Percentiles rank a stretch among this genome's conserved stretches.
These are phyloP conservation scores for Chaitophorus viminalis DNA, from an alignment of 2,888 invertebrate genomes.

Conservation along the genomic window DNA sequence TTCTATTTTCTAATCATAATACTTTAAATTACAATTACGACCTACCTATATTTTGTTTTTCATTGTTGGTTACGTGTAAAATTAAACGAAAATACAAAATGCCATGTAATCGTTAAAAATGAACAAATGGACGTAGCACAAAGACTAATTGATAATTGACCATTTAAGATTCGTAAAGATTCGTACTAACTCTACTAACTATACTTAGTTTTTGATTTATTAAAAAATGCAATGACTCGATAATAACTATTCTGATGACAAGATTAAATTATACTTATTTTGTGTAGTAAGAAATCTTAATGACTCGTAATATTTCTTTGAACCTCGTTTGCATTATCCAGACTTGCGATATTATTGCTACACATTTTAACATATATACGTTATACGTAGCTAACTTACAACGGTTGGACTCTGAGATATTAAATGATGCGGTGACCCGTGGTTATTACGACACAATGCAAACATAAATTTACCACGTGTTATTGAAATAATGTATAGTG, in stretches of 20 bases:
- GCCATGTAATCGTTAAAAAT: background rate
- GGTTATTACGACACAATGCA: background rate
- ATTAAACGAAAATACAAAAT: background rate
- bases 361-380: background rate
- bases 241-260: background rate
- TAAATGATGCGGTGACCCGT: background rate
- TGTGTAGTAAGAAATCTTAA: background rate
- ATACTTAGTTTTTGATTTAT: background rate
- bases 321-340: background rate
- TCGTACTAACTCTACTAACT: background rate
- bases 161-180: too few species aligned
- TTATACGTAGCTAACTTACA: background rate
- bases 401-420: background rate
- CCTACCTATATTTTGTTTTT: background rate
- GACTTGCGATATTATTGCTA: slow-evolving; percentile 21
- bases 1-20: background rate
- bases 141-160: background rate
- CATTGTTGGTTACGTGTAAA: background rate
- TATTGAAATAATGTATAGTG: background rate
- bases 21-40: background rate
- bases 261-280: slow-evolving; percentile 21
- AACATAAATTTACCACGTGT: background rate
- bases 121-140: background rate
- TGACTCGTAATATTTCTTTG: slow-evolving; percentile 14
- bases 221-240: background rate